Percentiles rank a stretch among this genome's conserved stretches.
phyloP scores from a whole-genome alignment of 2,797 vertebrate genomes.

The Clarias pachynema region DNA sequence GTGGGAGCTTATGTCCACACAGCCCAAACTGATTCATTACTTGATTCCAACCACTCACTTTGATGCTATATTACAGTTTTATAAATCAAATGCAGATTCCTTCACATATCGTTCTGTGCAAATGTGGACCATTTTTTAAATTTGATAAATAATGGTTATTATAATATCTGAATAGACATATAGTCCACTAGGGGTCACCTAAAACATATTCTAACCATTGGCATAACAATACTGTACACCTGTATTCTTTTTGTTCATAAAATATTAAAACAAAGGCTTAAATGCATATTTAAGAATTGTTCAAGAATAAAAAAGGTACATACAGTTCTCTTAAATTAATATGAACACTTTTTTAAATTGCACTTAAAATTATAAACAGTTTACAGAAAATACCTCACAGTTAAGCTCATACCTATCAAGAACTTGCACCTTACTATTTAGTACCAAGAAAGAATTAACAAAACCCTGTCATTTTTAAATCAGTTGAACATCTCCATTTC shows the following conservation, averaged over 20 bases:
- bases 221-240: constrained; percentile 37
- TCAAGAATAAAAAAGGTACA: constrained; percentile 42
- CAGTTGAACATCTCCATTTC: constrained; percentile 11
- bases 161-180: neutral
- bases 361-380: constrained; percentile 64
- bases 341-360: constrained; percentile 66
- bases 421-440: constrained; percentile 9
- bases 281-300: constrained; percentile 49
- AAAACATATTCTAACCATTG: constrained; percentile 55
- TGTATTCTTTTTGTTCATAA: constrained; percentile 37
- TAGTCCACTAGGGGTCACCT: constrained; percentile 67
- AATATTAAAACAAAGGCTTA: constrained; percentile 38
- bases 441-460: constrained; percentile 6
- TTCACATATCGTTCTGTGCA: neutral
- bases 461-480: constrained; percentile 25
- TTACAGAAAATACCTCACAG: constrained; percentile 25
- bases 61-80: neutral
- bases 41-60: neutral
- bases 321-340: constrained; percentile 46
- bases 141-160: constrained; percentile 3
- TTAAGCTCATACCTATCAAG: constrained; percentile 39
- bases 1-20: neutral
- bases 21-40: neutral
- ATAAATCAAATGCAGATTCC: neutral
- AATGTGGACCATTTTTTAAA: neutral